Conservation (phyloP, 2,888 invertebrate species). For the Lasius platythorax region DNA sequence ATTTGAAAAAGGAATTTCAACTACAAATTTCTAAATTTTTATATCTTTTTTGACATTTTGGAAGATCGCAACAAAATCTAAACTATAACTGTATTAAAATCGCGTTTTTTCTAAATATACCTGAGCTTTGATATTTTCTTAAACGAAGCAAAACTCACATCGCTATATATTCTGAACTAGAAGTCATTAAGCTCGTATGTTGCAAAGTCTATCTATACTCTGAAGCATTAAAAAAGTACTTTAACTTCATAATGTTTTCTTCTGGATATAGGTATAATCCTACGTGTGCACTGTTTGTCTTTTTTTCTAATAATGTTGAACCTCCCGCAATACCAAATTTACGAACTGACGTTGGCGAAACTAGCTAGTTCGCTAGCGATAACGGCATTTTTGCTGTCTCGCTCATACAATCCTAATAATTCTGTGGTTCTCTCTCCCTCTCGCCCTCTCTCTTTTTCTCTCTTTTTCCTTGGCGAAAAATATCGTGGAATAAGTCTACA, state of each 20-base stretch:
- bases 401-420: slow-evolving; percentile 24
- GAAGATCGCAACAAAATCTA: not conserved
- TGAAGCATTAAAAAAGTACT: not conserved
- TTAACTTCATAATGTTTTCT: not conserved
- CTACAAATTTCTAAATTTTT: not conserved
- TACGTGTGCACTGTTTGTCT: not conserved
- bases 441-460: not conserved
- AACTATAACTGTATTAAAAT: not conserved
- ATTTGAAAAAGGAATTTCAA: not conserved
- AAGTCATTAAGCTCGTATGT: slow-evolving; percentile 1
- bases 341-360: slow-evolving; percentile 4
- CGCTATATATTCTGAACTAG: not conserved
- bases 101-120: not conserved
- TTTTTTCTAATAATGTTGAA: slow-evolving; percentile 41
- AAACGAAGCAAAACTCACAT: not conserved
- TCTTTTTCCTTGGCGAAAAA: slow-evolving; percentile 58
- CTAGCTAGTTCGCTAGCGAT: slow-evolving; percentile 6
- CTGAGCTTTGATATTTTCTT: not conserved
- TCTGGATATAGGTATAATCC: not conserved
- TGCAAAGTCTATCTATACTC: not conserved
- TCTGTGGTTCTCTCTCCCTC: not conserved
- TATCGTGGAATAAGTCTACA: slow-evolving; percentile 67
- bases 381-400: slow-evolving; percentile 26
- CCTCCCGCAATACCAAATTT: slow-evolving; percentile 1
- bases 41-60: not conserved